Evolutionary conservation across 1,140 invertebrate species (phyloP).

Genomic region (Nixonia krombeini): DNA sequence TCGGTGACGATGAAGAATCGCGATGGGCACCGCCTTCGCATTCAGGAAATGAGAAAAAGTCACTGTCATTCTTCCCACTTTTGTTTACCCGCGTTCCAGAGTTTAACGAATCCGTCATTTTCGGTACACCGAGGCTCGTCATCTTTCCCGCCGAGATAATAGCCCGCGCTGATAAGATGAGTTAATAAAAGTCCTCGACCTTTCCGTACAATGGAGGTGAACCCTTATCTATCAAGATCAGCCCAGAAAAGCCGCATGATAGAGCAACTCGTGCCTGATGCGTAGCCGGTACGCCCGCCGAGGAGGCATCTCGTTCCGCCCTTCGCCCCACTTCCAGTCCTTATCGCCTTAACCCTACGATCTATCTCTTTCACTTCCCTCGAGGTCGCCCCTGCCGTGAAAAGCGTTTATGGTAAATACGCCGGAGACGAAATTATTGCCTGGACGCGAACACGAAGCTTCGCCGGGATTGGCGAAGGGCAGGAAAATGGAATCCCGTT

Average conservation of each 20-base stretch:
- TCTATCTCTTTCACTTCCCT: conserved; percentile 26
- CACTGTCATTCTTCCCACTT: too few relatives aligned
- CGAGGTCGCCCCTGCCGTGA: conserved; percentile 29
- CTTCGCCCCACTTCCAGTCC: conserved; percentile 40
- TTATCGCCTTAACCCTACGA: conserved; percentile 48
- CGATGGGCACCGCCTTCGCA: too few relatives aligned
- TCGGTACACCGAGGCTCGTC: too few relatives aligned
- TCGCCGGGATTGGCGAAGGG: conserved; percentile 47
- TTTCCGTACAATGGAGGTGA: conserved; percentile 40
- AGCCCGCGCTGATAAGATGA: conserved; percentile 40
- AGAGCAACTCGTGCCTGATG: conserved; percentile 24
- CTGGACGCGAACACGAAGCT: conserved; percentile 42
- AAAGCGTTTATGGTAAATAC: conserved; percentile 51
- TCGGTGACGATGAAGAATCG: neutral
- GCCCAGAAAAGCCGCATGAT: conserved; percentile 19
- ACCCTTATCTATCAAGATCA: conserved; percentile 26
- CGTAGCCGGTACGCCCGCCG: conserved; percentile 2
- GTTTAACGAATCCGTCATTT: too few relatives aligned
- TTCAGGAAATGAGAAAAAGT: too few relatives aligned
- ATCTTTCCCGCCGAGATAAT: conserved; percentile 27
- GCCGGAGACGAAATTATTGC: conserved; percentile 47
- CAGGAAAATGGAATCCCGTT: too few relatives aligned
- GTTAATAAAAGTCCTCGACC: conserved; percentile 44
- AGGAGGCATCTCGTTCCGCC: conserved; percentile 8
- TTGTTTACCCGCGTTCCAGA: too few relatives aligned